Conservation (phyloP, 2,113 vertebrate species). For the Ailurus styani region DNA sequence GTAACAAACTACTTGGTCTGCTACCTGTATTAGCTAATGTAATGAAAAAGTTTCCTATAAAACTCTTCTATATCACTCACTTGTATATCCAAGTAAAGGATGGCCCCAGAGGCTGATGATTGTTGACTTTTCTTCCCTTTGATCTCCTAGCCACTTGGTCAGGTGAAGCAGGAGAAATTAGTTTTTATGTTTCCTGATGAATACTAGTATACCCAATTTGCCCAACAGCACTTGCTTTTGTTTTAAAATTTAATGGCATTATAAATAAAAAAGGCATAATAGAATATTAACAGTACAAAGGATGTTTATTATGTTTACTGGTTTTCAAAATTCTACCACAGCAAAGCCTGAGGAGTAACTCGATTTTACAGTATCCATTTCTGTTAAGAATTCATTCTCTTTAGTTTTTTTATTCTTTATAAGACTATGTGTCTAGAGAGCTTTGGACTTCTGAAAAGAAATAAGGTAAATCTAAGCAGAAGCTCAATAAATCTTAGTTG, state of each 20-base stretch:
- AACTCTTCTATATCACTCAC: not conserved
- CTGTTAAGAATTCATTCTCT: not conserved
- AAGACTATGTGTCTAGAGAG: not conserved
- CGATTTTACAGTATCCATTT: not conserved
- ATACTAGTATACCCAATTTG: not conserved
- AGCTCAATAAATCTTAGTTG: not conserved
- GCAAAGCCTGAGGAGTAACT: not conserved
- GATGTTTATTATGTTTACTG: not conserved
- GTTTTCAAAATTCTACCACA: not conserved
- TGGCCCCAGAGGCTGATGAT: not conserved
- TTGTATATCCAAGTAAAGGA: not conserved
- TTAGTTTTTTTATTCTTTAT: conserved; percentile 3
- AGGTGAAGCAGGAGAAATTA: not conserved
- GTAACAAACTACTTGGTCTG: not conserved
- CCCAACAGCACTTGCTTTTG: not conserved
- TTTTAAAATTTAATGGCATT: not conserved
- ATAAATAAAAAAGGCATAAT: not conserved
- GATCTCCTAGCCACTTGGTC: not conserved
- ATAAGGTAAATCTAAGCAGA: not conserved
- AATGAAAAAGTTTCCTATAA: not conserved
- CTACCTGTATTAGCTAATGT: not conserved
- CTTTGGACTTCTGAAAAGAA: not conserved
- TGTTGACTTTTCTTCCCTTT: not conserved
- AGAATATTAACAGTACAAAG: not conserved
- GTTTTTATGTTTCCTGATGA: not conserved